Conservation (phyloP, 2,113 vertebrate species). For the Quiscalus mexicanus region DNA sequence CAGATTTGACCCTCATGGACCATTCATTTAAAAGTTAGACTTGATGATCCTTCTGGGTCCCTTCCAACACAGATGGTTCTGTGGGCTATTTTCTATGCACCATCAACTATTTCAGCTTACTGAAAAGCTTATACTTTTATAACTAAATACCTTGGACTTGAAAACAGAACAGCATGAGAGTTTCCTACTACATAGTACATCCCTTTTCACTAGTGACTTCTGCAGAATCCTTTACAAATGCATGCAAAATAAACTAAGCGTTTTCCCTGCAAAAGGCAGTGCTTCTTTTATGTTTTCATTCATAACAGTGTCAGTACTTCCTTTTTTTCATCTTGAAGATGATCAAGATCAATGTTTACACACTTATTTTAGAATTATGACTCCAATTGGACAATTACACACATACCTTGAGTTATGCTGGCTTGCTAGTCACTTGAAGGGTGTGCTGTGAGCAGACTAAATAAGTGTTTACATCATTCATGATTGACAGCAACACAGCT, state of each 20-base stretch:
- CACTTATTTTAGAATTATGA: neutral
- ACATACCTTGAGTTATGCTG: neutral
- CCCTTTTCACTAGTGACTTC: neutral
- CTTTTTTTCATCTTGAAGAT: neutral
- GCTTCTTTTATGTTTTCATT: neutral
- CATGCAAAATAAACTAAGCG: neutral
- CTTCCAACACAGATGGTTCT: neutral
- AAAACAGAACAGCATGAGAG: neutral
- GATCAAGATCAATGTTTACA: neutral
- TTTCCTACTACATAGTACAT: neutral
- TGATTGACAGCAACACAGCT: neutral
- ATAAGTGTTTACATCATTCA: accelerated
- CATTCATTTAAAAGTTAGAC: neutral
- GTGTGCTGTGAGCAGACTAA: neutral
- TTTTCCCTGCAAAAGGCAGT: neutral
- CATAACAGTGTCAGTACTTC: neutral
- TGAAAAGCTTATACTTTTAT: neutral
- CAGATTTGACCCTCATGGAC: neutral
- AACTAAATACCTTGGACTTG: accelerated
- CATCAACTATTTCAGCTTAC: neutral
- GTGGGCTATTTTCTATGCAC: neutral
- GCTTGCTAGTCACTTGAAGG: neutral
- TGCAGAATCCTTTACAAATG: neutral
- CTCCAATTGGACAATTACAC: neutral
- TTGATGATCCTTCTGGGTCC: neutral